These are phyloP conservation scores for Eupithecia tripunctaria DNA, from an alignment of 2,888 invertebrate species.

Conservation along the genomic window DNA sequence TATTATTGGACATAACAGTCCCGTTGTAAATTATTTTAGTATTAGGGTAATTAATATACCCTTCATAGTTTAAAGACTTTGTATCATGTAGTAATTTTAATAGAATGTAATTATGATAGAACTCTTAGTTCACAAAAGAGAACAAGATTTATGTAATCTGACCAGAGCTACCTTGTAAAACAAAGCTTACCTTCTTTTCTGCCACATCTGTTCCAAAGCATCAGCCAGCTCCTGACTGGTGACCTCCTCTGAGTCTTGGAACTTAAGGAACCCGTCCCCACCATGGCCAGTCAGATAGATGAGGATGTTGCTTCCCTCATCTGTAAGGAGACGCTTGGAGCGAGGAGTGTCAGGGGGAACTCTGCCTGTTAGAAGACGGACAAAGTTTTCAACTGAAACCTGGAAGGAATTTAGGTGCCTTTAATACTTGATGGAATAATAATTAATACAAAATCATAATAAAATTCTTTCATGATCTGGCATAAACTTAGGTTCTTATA, in stretches of 20 bases:
- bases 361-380: conserved; percentile 96
- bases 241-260: conserved; percentile 99
- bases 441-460: too few species aligned
- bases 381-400: conserved; percentile 99
- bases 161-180: not conserved
- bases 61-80: too few species aligned
- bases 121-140: not conserved
- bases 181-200: conserved; percentile 91
- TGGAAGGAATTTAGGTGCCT: conserved; percentile 58
- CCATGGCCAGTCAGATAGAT: conserved; percentile 98
- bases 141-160: not conserved
- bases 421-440: not conserved
- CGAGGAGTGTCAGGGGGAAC: conserved; percentile 96
- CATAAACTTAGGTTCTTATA: too few species aligned
- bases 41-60: too few species aligned
- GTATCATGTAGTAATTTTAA: too few species aligned
- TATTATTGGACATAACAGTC: too few species aligned
- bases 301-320: conserved; percentile 98
- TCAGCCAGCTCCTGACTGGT: conserved; percentile 99
- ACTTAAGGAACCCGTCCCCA: conserved; percentile 99
- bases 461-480: too few species aligned
- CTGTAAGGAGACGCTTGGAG: conserved; percentile 96
- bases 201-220: conserved; percentile 99
- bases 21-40: too few species aligned
- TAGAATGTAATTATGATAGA: too few species aligned